Evolutionary conservation across 2,113 vertebrate species (phyloP).

Genomic region (Tursiops truncatus): DNA sequence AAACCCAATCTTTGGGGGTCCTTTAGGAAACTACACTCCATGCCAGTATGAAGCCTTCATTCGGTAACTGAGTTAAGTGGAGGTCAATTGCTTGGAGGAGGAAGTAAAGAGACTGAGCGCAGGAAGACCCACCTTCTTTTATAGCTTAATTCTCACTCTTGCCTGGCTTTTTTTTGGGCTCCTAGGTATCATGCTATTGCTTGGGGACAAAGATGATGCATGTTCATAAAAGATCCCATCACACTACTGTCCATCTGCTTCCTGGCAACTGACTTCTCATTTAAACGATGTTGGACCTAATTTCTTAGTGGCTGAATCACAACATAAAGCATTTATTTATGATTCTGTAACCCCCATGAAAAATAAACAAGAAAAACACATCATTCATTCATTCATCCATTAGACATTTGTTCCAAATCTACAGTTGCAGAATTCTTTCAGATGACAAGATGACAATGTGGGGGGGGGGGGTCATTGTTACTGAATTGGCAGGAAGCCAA

Average conservation of each 20-base stretch:
- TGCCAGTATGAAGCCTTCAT: not conserved
- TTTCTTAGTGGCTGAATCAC: not conserved
- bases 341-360: not conserved
- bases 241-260: not conserved
- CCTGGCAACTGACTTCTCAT: not conserved
- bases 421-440: not conserved
- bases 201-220: not conserved
- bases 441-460: constrained; percentile 42
- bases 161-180: not conserved
- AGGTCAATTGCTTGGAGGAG: not conserved
- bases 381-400: constrained; percentile 1
- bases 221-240: not conserved
- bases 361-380: constrained; percentile 33
- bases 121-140: not conserved
- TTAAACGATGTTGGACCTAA: not conserved
- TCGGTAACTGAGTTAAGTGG: not conserved
- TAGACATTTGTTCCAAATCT: constrained; percentile 32
- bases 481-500: constrained; percentile 43
- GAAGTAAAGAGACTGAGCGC: not conserved
- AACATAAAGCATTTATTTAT: constrained; percentile 34
- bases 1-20: not conserved
- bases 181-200: not conserved
- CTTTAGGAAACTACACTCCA: not conserved
- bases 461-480: constrained; percentile 55
- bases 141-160: not conserved